phyloP scores from a whole-genome alignment of 2,797 vertebrate genomes.

The Arnoldichthys spilopterus region DNA sequence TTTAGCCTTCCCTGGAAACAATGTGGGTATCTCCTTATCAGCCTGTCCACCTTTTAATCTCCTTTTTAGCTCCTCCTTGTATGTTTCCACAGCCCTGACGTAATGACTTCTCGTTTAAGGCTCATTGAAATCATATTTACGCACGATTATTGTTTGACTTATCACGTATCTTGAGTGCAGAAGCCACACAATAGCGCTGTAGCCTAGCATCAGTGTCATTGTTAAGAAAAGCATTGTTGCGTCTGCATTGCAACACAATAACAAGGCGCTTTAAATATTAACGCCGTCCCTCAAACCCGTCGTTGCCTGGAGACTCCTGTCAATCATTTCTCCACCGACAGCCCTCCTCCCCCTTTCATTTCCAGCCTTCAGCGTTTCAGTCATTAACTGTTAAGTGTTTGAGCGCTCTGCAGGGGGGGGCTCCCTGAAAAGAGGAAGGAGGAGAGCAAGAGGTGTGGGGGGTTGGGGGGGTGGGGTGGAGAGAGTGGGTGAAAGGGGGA shows the following conservation, averaged over 20 bases:
- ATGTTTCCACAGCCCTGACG: conserved; percentile 16
- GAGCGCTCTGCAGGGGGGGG: conserved; percentile 33
- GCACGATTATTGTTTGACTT: conserved; percentile 8
- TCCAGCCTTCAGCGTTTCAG: conserved; percentile 49
- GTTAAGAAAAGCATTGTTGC: conserved; percentile 34
- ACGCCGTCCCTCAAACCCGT: conserved; percentile 36
- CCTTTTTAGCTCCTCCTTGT: conserved; percentile 11
- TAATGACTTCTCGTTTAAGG: conserved; percentile 17
- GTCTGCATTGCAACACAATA: conserved; percentile 45
- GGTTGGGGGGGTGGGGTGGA: background rate
- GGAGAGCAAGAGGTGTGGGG: background rate
- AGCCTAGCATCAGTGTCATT: conserved; percentile 29
- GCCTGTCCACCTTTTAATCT: conserved; percentile 7
- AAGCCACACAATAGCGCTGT: conserved; percentile 28
- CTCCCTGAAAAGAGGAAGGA: conserved; percentile 38
- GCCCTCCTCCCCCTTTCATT: conserved; percentile 30
- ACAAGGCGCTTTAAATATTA: conserved; percentile 58
- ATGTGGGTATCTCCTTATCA: conserved; percentile 29
- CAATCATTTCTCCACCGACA: conserved; percentile 48
- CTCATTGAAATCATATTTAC: conserved; percentile 5
- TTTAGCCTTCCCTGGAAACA: conserved; percentile 42
- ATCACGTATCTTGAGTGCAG: background rate
- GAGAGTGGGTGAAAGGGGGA: background rate
- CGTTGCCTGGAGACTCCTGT: conserved; percentile 54
- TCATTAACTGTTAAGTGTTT: conserved; percentile 58